Evolutionary conservation across 2,888 invertebrate genomes (phyloP), one percentile per base, ranked within the genome.

Genomic region (Steromphala cineraria): DNA sequence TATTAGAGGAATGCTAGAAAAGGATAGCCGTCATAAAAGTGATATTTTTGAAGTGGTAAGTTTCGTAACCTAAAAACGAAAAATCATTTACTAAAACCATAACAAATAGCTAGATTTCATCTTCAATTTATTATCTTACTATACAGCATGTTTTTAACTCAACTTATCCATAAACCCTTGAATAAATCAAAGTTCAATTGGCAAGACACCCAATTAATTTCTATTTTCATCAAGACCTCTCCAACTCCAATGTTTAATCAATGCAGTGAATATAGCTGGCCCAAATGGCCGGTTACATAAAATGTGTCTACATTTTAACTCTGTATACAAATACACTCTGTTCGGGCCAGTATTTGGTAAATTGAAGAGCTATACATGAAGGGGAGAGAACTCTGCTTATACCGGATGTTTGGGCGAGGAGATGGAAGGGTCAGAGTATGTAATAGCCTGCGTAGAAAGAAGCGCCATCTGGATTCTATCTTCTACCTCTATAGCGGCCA

Each of bases 281-380:
- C 21, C 24, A 62, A 62, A 62, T 62, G 24, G 62, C 62, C 62
- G 28, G 62, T 62, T 62, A 62, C 62, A 62, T 62, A 62, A 62
- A 62, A 62, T 62, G 62, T 62, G 24, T 62, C 62, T 62, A 62
- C 24, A 62, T 62, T 28, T 24, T 24, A 28, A 28, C 62, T 24
- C 62, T 62, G 62, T 62, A 62, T 62, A 62, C 28, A 62, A 62
- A 62, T 62, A 62, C 28, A 62, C 62, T 28, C 62, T 62, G 46
- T 62, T 62, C 62, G 62, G 62, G 28, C 62, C 28, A 28, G 62
- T 62, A 24, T 62, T 28, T 62, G 15, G 62, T 62, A 62, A 62
- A 62, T 62, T 62, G 62, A 62, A 62, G 62, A 62, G 62, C 28
- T 62, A n/a, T n/a, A 62, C 62, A 62, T 62, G 62, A 62, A 62